Evolutionary conservation across 1,140 invertebrate species (phyloP).

Genomic region (Himalopsyche phryganea): DNA sequence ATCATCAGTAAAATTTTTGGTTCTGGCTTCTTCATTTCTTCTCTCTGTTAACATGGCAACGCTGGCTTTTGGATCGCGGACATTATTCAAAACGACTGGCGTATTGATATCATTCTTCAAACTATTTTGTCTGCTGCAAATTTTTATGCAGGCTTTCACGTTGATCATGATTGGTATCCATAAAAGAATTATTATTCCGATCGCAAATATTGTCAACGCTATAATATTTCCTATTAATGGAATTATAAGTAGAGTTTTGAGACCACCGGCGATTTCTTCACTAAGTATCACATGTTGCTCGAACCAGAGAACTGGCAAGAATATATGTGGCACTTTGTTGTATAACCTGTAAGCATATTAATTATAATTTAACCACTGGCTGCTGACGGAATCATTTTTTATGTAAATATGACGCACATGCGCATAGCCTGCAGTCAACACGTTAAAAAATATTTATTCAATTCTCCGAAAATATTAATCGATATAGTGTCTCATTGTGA

Average conservation of each 20-base stretch:
- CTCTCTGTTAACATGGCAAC: constrained; percentile 17
- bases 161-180: constrained; percentile 28
- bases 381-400: too few species aligned
- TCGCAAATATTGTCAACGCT: constrained; percentile 21
- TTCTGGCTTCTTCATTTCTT: not conserved
- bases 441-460: too few species aligned
- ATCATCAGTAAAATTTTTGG: constrained; percentile 5
- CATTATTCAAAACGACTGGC: constrained; percentile 24
- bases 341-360: constrained; percentile 62
- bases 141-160: constrained; percentile 17
- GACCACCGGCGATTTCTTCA: constrained; percentile 34
- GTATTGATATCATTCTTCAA: constrained; percentile 13
- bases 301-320: constrained; percentile 78
- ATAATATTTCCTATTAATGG: constrained; percentile 28
- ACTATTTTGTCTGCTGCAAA: not conserved
- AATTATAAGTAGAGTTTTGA: constrained; percentile 16
- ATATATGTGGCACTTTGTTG: constrained; percentile 61
- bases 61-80: constrained; percentile 15
- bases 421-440: too few species aligned
- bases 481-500: too few species aligned
- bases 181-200: constrained; percentile 28
- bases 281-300: constrained; percentile 62
- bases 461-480: too few species aligned
- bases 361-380: too few species aligned
- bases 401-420: too few species aligned